Evolutionary conservation across 2,797 vertebrate species (phyloP).

Genomic region (Threskiornis aethiopicus): DNA sequence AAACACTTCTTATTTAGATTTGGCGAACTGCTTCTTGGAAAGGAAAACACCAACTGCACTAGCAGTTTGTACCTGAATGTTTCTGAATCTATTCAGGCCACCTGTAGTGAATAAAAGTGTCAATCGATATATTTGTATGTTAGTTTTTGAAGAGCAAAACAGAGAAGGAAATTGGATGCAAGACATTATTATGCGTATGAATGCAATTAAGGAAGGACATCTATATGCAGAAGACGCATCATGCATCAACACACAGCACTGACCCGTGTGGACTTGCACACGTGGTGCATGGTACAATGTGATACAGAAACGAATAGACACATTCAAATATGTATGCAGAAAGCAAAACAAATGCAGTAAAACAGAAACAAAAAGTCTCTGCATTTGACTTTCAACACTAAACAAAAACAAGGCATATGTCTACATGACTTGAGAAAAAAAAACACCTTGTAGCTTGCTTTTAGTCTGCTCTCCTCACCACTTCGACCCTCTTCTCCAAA

Average conservation of each 20-base stretch:
- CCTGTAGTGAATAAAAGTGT: not conserved
- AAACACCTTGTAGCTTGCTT: not conserved
- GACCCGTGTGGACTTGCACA: not conserved
- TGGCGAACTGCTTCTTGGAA: not conserved
- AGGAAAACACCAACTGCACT: not conserved
- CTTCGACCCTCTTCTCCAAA: not conserved
- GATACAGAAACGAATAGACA: not conserved
- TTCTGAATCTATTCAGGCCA: not conserved
- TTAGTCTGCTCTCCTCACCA: not conserved
- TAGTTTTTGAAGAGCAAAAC: not conserved
- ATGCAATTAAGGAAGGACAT: not conserved
- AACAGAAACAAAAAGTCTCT: not conserved
- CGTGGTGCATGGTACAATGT: too few relatives aligned
- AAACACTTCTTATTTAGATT: not conserved
- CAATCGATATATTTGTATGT: not conserved
- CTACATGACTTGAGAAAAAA: not conserved
- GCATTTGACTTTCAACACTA: not conserved
- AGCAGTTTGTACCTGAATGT: not conserved
- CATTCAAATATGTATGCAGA: not conserved
- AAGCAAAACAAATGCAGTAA: not conserved
- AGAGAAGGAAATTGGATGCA: not conserved
- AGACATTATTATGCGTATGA: not conserved
- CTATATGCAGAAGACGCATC: not conserved
- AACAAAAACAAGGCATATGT: not conserved
- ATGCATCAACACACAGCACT: not conserved